Conservation (phyloP, 2,888 invertebrate species). For the Oxycera nigricornis region DNA sequence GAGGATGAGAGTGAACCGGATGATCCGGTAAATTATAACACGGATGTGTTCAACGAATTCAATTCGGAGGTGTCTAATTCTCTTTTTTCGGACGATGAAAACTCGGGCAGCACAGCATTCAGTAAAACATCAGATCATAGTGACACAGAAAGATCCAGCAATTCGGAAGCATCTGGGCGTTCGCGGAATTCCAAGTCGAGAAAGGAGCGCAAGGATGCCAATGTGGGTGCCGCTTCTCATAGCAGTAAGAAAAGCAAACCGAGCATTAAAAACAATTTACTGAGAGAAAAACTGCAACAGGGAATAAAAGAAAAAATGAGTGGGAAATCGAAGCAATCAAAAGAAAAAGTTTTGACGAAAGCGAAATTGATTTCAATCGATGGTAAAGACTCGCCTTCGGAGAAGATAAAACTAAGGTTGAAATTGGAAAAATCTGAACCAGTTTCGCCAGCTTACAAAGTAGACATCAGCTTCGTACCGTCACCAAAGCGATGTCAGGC, state of each 20-base stretch:
- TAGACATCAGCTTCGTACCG: constrained; percentile 77
- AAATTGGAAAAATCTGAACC: constrained; percentile 86
- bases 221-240: constrained; percentile 2
- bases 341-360: constrained; percentile 43
- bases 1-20: constrained; percentile 72
- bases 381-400: constrained; percentile 56
- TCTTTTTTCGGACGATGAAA: constrained; percentile 68
- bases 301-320: constrained; percentile 56
- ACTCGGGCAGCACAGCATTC: constrained; percentile 64
- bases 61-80: constrained; percentile 63
- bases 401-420: constrained; percentile 82
- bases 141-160: constrained; percentile 61
- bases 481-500: constrained; percentile 59
- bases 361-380: constrained; percentile 50
- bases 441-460: constrained; percentile 79
- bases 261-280: constrained; percentile 48
- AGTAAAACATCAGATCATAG: constrained; percentile 66
- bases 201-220: constrained; percentile 41
- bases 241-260: constrained; percentile 53
- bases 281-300: constrained; percentile 58
- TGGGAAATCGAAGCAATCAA: constrained; percentile 51
- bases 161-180: constrained; percentile 66
- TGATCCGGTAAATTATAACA: constrained; percentile 64
- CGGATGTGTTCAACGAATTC: constrained; percentile 56
- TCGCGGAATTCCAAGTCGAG: constrained; percentile 51